Conservation (phyloP, 2,888 invertebrate genomes). For the Drosophila mimica region DNA sequence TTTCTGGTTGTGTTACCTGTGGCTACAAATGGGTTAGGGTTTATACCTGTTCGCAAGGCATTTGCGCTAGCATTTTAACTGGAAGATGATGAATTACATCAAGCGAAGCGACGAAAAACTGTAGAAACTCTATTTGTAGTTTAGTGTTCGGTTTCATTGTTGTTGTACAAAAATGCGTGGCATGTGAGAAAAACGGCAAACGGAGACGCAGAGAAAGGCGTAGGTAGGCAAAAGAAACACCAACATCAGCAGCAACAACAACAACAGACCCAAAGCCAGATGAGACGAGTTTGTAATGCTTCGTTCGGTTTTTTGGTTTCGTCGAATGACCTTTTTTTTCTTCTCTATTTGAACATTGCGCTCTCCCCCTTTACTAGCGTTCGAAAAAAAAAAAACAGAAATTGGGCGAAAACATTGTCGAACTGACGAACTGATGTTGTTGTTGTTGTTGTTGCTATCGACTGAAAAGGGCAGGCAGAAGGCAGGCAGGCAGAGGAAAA, state of each 20-base stretch:
- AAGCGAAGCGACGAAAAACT: conserved; percentile 48
- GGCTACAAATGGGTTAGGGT: conserved; percentile 65
- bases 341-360: conserved; percentile 23
- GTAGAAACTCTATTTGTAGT: conserved; percentile 23
- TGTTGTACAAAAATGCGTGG: conserved; percentile 47
- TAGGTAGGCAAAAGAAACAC: conserved; percentile 46
- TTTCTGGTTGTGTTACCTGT: conserved; percentile 45
- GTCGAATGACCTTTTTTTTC: conserved; percentile 67
- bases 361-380: conserved; percentile 23
- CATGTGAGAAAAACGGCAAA: conserved; percentile 74
- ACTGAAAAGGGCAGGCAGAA: conserved; percentile 30
- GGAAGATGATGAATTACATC: conserved; percentile 75
- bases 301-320: conserved; percentile 44
- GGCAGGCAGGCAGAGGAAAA: conserved; percentile 24
- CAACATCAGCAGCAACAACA: conserved; percentile 10
- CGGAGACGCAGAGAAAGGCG: conserved; percentile 41
- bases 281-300: conserved; percentile 63
- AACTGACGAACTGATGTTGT: conserved; percentile 36
- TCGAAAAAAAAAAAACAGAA: conserved; percentile 34
- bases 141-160: conserved; percentile 54
- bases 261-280: conserved; percentile 36
- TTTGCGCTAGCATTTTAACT: conserved; percentile 43
- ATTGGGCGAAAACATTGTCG: conserved; percentile 68
- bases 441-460: conserved; percentile 14
- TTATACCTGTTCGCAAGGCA: conserved; percentile 60